Percentiles rank a stretch among this genome's conserved stretches.
These are phyloP conservation scores for Semicossyphus pulcher DNA, from an alignment of 2,113 vertebrate genomes.

Conservation along the genomic window DNA sequence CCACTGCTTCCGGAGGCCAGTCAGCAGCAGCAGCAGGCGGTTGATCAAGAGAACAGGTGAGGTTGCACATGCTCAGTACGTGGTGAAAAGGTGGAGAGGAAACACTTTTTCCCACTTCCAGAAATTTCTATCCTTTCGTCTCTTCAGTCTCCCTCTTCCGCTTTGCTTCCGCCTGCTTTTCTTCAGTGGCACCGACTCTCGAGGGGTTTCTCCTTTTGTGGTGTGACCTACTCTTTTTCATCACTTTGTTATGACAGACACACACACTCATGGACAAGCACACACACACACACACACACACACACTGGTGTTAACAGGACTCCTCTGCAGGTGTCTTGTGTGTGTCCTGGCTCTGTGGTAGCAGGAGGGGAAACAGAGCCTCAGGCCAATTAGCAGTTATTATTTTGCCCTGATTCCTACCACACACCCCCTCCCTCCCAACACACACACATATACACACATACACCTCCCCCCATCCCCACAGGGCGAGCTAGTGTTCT, in stretches of 20 bases:
- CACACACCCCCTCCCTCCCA: conserved; percentile 13
- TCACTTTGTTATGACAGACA: conserved; percentile 43
- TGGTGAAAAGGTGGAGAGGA: conserved; percentile 51
- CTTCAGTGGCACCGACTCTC: conserved; percentile 39
- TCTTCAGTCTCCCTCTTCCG: conserved; percentile 37
- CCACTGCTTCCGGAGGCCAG: conserved; percentile 71
- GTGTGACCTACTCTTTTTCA: conserved; percentile 62
- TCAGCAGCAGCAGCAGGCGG: conserved; percentile 84
- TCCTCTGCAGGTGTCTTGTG: conserved; percentile 62
- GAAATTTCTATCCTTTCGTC: conserved; percentile 53
- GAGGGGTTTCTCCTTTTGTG: conserved; percentile 53
- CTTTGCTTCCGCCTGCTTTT: conserved; percentile 60
- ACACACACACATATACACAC: conserved; percentile 19
- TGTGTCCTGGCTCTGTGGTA: conserved; percentile 62
- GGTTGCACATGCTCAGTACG: conserved; percentile 71
- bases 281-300: conserved; percentile 33
- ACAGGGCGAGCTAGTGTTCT: conserved; percentile 39
- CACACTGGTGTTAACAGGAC: conserved; percentile 55
- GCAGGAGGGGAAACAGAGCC: conserved; percentile 61
- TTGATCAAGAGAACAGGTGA: conserved; percentile 91
- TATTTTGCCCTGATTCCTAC: conserved; percentile 71
- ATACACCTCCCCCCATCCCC: conserved; percentile 12
- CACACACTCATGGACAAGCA: conserved; percentile 39
- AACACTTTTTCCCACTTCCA: conserved; percentile 37
- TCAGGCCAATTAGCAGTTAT: conserved; percentile 83